These are phyloP conservation scores for Tridacna crocea DNA, from an alignment of 2,888 invertebrate species.

Conservation along the genomic window DNA sequence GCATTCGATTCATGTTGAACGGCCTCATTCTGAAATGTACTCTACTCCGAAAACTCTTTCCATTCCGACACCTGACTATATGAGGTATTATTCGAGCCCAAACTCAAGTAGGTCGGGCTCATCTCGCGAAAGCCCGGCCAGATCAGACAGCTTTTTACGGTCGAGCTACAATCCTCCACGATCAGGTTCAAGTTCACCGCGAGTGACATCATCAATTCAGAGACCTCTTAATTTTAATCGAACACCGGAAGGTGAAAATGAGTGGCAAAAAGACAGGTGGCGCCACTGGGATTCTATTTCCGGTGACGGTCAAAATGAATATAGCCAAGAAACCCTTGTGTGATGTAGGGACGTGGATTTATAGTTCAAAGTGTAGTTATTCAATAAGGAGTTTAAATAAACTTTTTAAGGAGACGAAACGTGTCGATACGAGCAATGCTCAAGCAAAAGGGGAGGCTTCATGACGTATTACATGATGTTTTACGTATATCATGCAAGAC, in stretches of 20 bases:
- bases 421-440: no score
- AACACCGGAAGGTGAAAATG: conserved; percentile 66
- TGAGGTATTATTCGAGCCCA: conserved; percentile 53
- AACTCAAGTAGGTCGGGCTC: conserved; percentile 44
- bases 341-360: conserved; percentile 32
- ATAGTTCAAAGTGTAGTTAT: neutral
- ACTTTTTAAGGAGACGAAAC: no score
- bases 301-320: conserved; percentile 60
- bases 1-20: conserved; percentile 65
- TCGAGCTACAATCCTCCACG: conserved; percentile 25
- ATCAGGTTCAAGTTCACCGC: conserved; percentile 69
- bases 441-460: no score
- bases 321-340: conserved; percentile 82
- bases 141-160: conserved; percentile 64
- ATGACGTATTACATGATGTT: no score
- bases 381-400: no score
- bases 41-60: conserved; percentile 71
- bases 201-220: conserved; percentile 67
- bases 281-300: conserved; percentile 79
- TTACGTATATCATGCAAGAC: no score
- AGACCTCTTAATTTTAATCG: conserved; percentile 69
- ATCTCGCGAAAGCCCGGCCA: conserved; percentile 64
- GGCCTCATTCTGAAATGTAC: conserved; percentile 74
- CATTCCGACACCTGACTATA: conserved; percentile 74
- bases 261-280: conserved; percentile 80